Evolutionary conservation across 2,888 invertebrate genomes (phyloP).

Genomic region (Sphaeridia pumilis): DNA sequence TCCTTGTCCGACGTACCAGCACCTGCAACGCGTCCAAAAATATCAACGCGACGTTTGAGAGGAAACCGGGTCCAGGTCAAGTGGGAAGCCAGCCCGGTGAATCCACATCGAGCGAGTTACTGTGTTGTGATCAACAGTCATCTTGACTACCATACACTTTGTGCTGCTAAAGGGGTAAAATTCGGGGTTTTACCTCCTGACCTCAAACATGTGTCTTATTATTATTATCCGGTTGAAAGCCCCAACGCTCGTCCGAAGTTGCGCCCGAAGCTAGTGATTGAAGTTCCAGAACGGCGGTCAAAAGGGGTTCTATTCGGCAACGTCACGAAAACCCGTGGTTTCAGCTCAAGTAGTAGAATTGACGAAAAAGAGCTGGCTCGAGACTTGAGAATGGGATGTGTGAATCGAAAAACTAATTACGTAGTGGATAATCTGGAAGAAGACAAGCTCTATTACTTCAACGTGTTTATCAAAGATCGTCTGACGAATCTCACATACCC

Average conservation of each 20-base stretch:
- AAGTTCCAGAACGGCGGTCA: neutral
- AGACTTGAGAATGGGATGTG: conserved; percentile 42
- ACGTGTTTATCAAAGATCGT: conserved; percentile 46
- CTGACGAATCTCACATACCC: conserved; percentile 45
- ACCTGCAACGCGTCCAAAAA: conserved; percentile 16
- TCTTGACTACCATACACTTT: conserved; percentile 43
- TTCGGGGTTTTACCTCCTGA: conserved; percentile 38
- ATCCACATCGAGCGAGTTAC: conserved; percentile 45
- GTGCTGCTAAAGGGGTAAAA: conserved; percentile 42
- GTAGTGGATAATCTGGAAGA: conserved; percentile 43
- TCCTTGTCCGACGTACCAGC: conserved; percentile 1
- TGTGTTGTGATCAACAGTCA: conserved; percentile 45
- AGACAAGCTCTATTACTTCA: conserved; percentile 45
- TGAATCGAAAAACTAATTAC: conserved; percentile 44
- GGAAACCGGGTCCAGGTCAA: conserved; percentile 32
- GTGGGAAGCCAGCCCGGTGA: conserved; percentile 41
- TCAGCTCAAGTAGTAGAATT: no score
- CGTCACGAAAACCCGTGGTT: neutral
- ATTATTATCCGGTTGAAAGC: conserved; percentile 15
- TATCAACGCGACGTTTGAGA: conserved; percentile 24
- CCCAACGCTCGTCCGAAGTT: neutral
- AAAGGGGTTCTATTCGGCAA: neutral
- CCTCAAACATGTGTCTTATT: conserved; percentile 33
- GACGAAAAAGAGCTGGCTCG: conserved; percentile 18
- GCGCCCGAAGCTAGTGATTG: neutral